Evolutionary conservation across 1,140 invertebrate genomes (phyloP).

Genomic region (Tigriopus japonicus): DNA sequence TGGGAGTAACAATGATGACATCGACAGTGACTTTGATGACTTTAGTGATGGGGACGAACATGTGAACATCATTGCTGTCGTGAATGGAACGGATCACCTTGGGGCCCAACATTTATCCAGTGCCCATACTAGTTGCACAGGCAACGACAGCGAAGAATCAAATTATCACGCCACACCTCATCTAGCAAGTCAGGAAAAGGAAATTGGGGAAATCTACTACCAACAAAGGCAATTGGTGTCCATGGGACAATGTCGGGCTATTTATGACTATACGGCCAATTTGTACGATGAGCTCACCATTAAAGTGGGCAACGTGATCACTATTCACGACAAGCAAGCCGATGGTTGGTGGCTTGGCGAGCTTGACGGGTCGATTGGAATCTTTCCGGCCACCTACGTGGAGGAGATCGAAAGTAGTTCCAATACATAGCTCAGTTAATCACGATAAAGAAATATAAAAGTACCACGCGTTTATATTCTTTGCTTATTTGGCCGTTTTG

Average conservation of each 20-base stretch:
- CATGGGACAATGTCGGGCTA: slow-evolving; percentile 49
- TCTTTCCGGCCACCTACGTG: slow-evolving; percentile 82
- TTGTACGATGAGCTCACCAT: slow-evolving; percentile 70
- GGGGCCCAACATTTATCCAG: too few species aligned
- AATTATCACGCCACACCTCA: too few species aligned
- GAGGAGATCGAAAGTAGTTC: slow-evolving; percentile 27
- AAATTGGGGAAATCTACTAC: slow-evolving; percentile 13
- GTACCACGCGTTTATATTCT: too few species aligned
- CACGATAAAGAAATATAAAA: too few species aligned
- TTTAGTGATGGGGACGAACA: slow-evolving; percentile 2
- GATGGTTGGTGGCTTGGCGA: slow-evolving; percentile 90
- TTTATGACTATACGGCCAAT: slow-evolving; percentile 72
- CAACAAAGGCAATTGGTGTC: slow-evolving; percentile 26
- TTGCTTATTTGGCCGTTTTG: too few species aligned
- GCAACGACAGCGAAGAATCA: too few species aligned
- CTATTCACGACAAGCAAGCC: slow-evolving; percentile 71
- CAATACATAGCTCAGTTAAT: too few species aligned
- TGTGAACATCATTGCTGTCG: too few species aligned
- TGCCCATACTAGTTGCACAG: too few species aligned
- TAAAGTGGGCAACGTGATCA: slow-evolving; percentile 61
- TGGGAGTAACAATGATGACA: not conserved
- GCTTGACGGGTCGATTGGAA: slow-evolving; percentile 58
- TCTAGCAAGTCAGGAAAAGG: slow-evolving; percentile 6
- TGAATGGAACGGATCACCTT: too few species aligned
- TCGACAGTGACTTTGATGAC: slow-evolving; percentile 11